Conservation (phyloP, 1,140 invertebrate species). For the Drosophila kikkawai region DNA sequence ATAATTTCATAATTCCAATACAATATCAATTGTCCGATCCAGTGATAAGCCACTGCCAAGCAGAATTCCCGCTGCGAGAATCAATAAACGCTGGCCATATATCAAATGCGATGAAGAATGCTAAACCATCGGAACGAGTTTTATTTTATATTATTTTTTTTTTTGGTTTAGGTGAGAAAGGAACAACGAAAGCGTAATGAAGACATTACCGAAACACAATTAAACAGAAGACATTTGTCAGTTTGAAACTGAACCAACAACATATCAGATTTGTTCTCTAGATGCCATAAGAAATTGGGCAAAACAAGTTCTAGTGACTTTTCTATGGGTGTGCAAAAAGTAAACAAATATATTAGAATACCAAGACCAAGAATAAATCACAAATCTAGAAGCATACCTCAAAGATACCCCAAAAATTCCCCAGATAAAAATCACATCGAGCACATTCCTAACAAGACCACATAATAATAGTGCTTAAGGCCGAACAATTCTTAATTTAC, state of each 20-base stretch:
- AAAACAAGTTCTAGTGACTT: slow-evolving; percentile 74
- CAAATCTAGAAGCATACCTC: not conserved
- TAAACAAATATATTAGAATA: slow-evolving; percentile 8
- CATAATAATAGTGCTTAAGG: slow-evolving; percentile 35
- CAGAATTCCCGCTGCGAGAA: slow-evolving; percentile 41
- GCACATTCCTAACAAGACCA: slow-evolving; percentile 26
- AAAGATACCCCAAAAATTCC: not conserved
- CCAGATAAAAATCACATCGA: not conserved
- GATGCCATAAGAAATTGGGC: slow-evolving; percentile 56
- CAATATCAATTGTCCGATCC: slow-evolving; percentile 59
- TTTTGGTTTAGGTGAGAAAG: slow-evolving; percentile 1
- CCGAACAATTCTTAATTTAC: slow-evolving; percentile 39
- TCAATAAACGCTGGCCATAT: slow-evolving; percentile 65
- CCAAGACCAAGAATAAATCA: too few relatives aligned
- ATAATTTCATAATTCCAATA: slow-evolving; percentile 82
- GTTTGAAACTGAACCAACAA: slow-evolving; percentile 54
- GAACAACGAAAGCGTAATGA: slow-evolving; percentile 65
- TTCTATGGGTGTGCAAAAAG: slow-evolving; percentile 27
- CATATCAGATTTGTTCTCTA: slow-evolving; percentile 49
- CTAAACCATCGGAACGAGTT: slow-evolving; percentile 58
- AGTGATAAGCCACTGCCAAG: slow-evolving; percentile 33
- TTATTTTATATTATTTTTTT: slow-evolving; percentile 6
- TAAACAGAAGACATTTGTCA: slow-evolving; percentile 70
- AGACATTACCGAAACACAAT: slow-evolving; percentile 72
- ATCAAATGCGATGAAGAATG: slow-evolving; percentile 51